Evolutionary conservation across 2,888 invertebrate species (phyloP).

Genomic region (Vandiemenella viatica): DNA sequence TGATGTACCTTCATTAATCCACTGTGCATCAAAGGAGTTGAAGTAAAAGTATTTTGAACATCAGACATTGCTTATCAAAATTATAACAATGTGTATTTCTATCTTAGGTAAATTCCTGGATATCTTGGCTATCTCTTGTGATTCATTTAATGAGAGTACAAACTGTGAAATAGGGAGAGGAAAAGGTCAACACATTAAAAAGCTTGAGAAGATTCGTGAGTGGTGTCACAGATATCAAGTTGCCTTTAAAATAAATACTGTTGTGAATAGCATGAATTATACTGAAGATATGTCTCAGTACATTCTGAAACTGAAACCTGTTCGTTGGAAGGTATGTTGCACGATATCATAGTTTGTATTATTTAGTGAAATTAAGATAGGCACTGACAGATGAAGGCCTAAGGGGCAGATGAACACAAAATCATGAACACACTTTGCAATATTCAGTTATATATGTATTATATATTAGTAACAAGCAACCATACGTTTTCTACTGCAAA

Average conservation of each 20-base stretch:
- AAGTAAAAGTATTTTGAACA: too few relatives aligned
- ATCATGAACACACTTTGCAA: too few relatives aligned
- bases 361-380: too few relatives aligned
- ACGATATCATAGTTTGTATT: too few relatives aligned
- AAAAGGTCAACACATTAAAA: slow-evolving; percentile 29
- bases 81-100: slow-evolving; percentile 2
- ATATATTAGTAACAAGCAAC: too few relatives aligned
- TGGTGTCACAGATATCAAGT: slow-evolving; percentile 32
- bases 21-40: too few relatives aligned
- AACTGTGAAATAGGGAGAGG: slow-evolving; percentile 32
- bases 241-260: slow-evolving; percentile 36
- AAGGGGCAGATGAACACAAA: too few relatives aligned
- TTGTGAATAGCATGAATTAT: slow-evolving; percentile 34
- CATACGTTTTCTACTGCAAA: too few relatives aligned
- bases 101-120: slow-evolving; percentile 26
- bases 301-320: slow-evolving; percentile 28
- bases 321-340: slow-evolving; percentile 27
- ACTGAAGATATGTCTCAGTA: slow-evolving; percentile 32
- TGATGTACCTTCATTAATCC: too few relatives aligned
- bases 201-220: slow-evolving; percentile 27
- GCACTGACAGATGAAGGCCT: too few relatives aligned
- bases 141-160: slow-evolving; percentile 33
- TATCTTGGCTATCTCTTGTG: slow-evolving; percentile 36
- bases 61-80: too few relatives aligned
- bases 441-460: too few relatives aligned